phyloP scores from a whole-genome alignment of 2,888 invertebrate genomes.

The Theodoxus fluviatilis region DNA sequence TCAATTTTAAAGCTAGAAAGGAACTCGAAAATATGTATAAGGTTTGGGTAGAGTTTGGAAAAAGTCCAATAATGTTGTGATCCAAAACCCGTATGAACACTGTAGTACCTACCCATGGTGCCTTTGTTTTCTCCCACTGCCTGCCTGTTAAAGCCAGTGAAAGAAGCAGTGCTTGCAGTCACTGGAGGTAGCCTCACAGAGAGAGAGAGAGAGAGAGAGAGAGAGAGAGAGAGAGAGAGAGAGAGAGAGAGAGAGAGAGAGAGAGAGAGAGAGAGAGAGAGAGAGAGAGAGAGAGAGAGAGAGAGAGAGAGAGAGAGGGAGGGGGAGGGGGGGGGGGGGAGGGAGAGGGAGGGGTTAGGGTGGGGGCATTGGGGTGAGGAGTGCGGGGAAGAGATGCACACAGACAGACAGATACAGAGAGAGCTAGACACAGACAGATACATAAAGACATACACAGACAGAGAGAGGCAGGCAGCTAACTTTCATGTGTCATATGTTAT shows the following conservation, averaged over 20 bases:
- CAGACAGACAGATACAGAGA: not conserved
- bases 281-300: constrained; percentile 18
- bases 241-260: not conserved
- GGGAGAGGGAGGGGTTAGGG: not conserved
- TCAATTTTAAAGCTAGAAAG: too few relatives aligned
- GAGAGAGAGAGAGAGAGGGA: not conserved
- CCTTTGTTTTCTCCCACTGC: too few relatives aligned
- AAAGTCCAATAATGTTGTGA: too few relatives aligned
- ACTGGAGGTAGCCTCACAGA: too few relatives aligned
- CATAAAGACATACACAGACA: not conserved
- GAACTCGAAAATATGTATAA: too few relatives aligned
- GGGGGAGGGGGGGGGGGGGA: not conserved
- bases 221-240: not conserved
- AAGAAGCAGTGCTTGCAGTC: too few relatives aligned
- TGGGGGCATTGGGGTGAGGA: not conserved
- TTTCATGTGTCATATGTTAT: too few relatives aligned
- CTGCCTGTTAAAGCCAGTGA: too few relatives aligned
- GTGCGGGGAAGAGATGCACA: not conserved
- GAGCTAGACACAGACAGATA: not conserved
- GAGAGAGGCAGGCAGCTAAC: not conserved
- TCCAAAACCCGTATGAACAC: too few relatives aligned
- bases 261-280: constrained; percentile 16
- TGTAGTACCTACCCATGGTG: too few relatives aligned
- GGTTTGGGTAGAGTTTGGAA: too few relatives aligned
- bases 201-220: not conserved